Base-by-base conservation (phyloP, 2,797 vertebrate species). In the Scolopax rusticola region DNA sequence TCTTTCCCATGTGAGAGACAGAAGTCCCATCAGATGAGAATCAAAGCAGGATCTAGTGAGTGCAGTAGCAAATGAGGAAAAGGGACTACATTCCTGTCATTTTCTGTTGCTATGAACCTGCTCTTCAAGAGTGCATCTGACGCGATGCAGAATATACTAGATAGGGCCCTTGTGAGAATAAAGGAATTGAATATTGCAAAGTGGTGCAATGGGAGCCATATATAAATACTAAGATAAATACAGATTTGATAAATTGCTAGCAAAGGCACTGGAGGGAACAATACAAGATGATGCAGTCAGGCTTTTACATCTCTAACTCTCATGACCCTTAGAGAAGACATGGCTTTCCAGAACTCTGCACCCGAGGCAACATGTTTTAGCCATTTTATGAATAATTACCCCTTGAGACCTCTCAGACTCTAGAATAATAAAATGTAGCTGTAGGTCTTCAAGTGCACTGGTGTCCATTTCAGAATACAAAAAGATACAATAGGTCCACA, bases 141-240 rank as follows among this genome's bases (percentile, higher is more conserved):
- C 10, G 6, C 87, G 92, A 87, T 90, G 88, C 70, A 89, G 88
- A 83, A 90, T 92, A 74, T 90, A 93, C n/a, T 74, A 93, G 71
- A 95, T 84, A 96, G 83, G 77, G 75, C 93, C 88, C 78, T 94
- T 84, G 91, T 92, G 93, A 93, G 93, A 95, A 82, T 95, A 94
- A 95, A 96, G 90, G 91, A 90, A 94, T 87, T 95, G 84, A 92
- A 85, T 80, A 84, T 80, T 95, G 95, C 86, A 71, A 95, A 96
- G 91, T 95, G 88, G 87, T 77, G 87, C 93, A 89, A 89, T 95
- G 91, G 96, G 93, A 94, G 85, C 74, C 57, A 80, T 96, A 96
- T 87, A 94, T 92, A 95, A 95, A 93, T 95, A 74, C 93, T 90
- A 96, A 95, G 81, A 95, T 95, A 97, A 95, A 97, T 92, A 94